Evolutionary conservation across 1,140 invertebrate species (phyloP).

Genomic region (Drosophila albomicans): DNA sequence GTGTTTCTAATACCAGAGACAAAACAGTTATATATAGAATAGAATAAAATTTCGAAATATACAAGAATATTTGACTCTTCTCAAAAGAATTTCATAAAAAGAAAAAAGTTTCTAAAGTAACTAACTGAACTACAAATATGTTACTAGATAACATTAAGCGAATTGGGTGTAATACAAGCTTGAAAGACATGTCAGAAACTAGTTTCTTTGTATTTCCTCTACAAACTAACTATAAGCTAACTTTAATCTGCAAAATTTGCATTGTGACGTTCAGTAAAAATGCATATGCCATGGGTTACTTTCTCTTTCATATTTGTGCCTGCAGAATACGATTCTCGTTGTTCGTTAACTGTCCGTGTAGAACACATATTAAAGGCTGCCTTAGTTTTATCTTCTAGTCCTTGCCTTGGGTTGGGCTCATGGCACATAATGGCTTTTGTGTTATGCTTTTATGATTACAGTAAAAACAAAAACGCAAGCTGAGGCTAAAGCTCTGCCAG

Average conservation of each 20-base stretch:
- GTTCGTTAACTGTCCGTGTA: not conserved
- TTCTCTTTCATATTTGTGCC: not conserved
- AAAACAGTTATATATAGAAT: no score
- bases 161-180: no score
- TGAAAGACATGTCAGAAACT: no score
- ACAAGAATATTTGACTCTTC: no score
- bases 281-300: conserved; percentile 3
- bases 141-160: no score
- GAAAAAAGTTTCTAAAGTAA: no score
- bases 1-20: no score
- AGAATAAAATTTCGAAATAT: no score
- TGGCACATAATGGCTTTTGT: conserved; percentile 72
- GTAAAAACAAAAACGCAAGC: conserved; percentile 55
- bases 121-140: no score
- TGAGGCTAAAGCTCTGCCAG: not conserved
- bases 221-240: not conserved
- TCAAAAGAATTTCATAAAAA: no score
- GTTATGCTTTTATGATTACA: conserved; percentile 80
- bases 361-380: conserved; percentile 36
- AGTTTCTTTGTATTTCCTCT: not conserved
- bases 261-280: not conserved
- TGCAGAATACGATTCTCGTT: not conserved
- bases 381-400: conserved; percentile 35
- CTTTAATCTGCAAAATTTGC: not conserved
- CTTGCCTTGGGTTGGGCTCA: conserved; percentile 24